Conservation (phyloP, 2,888 invertebrate species). For the Notodonta dromedarius region DNA sequence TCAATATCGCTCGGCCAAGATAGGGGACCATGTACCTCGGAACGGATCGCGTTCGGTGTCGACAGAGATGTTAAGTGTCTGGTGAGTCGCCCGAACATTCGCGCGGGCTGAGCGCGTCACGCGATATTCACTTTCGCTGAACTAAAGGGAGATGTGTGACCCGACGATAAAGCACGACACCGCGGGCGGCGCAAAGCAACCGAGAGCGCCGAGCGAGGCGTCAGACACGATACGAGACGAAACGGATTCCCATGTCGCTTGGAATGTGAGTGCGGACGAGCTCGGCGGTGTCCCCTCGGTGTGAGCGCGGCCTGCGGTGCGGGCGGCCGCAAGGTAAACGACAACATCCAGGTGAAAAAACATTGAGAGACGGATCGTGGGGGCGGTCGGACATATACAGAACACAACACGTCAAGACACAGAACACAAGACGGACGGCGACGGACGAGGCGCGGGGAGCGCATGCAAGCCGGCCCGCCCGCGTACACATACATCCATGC, state of each 20-base stretch:
- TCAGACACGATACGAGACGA: conserved; percentile 66
- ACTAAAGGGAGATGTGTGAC: conserved; percentile 34
- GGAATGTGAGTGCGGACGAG: conserved; percentile 81
- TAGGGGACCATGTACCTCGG: conserved; percentile 85
- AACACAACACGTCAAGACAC: conserved; percentile 82
- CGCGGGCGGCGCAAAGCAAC: conserved; percentile 35
- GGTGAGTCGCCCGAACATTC: conserved; percentile 53
- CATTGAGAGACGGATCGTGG: conserved; percentile 65
- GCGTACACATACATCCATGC: conserved; percentile 76
- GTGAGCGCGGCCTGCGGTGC: conserved; percentile 54
- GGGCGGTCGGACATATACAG: conserved; percentile 71
- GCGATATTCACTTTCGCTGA: conserved; percentile 52
- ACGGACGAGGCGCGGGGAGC: conserved; percentile 61
- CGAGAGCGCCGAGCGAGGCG: conserved; percentile 51
- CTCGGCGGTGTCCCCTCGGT: conserved; percentile 66
- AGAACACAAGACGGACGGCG: conserved; percentile 78
- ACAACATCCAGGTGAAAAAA: conserved; percentile 68
- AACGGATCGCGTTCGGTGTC: conserved; percentile 80
- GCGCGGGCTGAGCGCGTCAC: conserved; percentile 59
- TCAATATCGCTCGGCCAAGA: conserved; percentile 83
- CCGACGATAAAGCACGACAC: conserved; percentile 37
- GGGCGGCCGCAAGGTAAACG: conserved; percentile 56
- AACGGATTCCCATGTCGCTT: conserved; percentile 83
- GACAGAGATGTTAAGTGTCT: conserved; percentile 64
- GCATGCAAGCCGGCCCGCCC: conserved; percentile 75